Evolutionary conservation across 2,888 invertebrate genomes (phyloP), one percentile per base, ranked within the genome.

Genomic region (Shargacucullia verbasci): DNA sequence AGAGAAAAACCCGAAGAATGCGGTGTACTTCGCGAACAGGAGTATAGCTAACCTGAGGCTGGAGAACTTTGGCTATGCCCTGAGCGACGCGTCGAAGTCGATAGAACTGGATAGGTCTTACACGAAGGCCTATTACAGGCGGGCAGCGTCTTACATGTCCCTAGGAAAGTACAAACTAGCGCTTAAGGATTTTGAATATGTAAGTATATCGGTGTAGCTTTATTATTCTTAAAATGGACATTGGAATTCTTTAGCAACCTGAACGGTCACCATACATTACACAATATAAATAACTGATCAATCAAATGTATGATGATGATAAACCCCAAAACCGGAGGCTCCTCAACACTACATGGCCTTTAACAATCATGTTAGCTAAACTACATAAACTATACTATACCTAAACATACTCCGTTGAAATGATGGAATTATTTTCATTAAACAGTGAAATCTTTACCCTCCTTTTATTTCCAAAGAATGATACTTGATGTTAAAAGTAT

Each of bases 61-160:
- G 57, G 99, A 99, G 91, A 98, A 97, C 88, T 99, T 98, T 89
- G 99, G 99, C 2, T 98, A 97, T 89, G 99, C 99, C 0, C 90
- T 99, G 54, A 95, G 92, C 37, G 99, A 99, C 95, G 99, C 99
- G 1, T 96, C 98, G 1, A 97, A 97, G 85, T 97, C 99, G 1
- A 97, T 99, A 56, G 97, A 98, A 87, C 88, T 98, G 68, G 99
- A 99, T 89, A 96, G 96, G 78, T 95, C 95, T 20, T 99, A 99
- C 87, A 95, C 99, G 20, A 99, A 99, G 94, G 99, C 99, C 0
- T 99, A 99, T 87, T 99, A 99, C 89, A 95, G 99, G 80, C 95
- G 99, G 82, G 99, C 99, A 0, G 98, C 98, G 1, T 97, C 99
- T 31, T 96, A 99, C 82, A 99, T 99, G 99, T 98, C 99, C 25